Evolutionary conservation across 2,797 vertebrate genomes (phyloP).

Genomic region (Miichthys miiuy): DNA sequence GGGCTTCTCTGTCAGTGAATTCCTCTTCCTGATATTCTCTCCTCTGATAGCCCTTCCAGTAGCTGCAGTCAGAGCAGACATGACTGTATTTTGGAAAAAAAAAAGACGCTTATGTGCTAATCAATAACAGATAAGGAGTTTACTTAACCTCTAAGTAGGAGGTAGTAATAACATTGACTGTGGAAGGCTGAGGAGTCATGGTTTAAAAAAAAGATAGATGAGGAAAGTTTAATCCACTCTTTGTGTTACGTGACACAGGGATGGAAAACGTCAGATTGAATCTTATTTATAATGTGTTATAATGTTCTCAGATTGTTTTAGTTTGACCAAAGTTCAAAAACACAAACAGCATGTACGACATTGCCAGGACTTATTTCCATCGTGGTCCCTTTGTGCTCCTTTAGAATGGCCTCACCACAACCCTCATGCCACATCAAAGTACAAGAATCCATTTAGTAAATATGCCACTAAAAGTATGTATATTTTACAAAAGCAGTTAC

Average conservation of each 20-base stretch:
- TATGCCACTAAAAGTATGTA: too few relatives aligned
- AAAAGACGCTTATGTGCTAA: constrained; percentile 41
- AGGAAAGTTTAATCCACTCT: neutral
- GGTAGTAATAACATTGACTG: constrained; percentile 30
- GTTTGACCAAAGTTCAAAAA: too few relatives aligned
- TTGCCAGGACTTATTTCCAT: too few relatives aligned
- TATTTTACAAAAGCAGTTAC: too few relatives aligned
- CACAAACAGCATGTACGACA: too few relatives aligned
- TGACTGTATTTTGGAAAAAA: constrained; percentile 54
- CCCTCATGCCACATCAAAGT: too few relatives aligned
- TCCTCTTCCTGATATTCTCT: constrained; percentile 62
- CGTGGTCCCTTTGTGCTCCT: too few relatives aligned
- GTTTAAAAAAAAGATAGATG: neutral
- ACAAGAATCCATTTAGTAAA: too few relatives aligned
- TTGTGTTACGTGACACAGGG: neutral
- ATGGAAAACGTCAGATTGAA: constrained; percentile 11
- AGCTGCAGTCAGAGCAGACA: constrained; percentile 34
- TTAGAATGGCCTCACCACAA: too few relatives aligned
- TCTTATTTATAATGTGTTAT: neutral
- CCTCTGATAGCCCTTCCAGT: constrained; percentile 40
- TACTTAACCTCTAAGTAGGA: constrained; percentile 55
- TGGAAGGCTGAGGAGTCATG: constrained; percentile 12
- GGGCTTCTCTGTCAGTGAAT: constrained; percentile 60
- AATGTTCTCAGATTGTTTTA: too few relatives aligned
- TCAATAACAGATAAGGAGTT: constrained; percentile 59